These are phyloP conservation scores for Sus cebifrons DNA, from an alignment of 2,797 vertebrate genomes.

Conservation along the genomic window DNA sequence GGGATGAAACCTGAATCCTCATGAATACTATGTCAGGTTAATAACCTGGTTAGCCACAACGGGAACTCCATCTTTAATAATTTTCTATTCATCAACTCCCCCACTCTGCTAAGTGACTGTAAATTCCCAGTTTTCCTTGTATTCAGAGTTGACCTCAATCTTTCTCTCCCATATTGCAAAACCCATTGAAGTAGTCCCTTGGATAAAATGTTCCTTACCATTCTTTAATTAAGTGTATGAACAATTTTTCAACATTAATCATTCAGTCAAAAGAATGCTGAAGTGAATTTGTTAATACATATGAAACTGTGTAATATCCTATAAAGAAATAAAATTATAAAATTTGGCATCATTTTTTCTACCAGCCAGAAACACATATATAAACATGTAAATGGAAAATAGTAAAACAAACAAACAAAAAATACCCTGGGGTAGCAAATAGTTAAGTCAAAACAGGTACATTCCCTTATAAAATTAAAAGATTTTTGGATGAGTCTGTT, in stretches of 20 bases:
- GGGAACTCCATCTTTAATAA: not conserved
- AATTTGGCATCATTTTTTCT: not conserved
- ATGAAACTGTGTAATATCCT: not conserved
- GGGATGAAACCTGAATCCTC: too few species aligned
- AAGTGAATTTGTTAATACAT: not conserved
- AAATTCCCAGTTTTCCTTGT: not conserved
- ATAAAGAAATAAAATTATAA: not conserved
- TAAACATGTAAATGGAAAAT: slow-evolving; percentile 1
- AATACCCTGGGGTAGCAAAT: not conserved
- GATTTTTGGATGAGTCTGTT: not conserved
- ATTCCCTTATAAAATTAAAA: slow-evolving; percentile 19
- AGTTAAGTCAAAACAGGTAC: not conserved
- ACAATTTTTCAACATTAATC: not conserved
- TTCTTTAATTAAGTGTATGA: not conserved
- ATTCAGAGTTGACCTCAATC: not conserved
- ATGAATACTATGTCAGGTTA: too few species aligned
- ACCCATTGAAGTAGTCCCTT: not conserved
- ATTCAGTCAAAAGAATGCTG: not conserved
- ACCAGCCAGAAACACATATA: not conserved
- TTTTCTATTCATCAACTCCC: not conserved
- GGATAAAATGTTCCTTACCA: not conserved
- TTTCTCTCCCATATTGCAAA: not conserved
- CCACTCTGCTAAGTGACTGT: not conserved
- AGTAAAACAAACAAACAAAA: not conserved
- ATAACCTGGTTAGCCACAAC: too few species aligned